Conservation (phyloP, 2,113 vertebrate species). For the Diadophis punctatus region DNA sequence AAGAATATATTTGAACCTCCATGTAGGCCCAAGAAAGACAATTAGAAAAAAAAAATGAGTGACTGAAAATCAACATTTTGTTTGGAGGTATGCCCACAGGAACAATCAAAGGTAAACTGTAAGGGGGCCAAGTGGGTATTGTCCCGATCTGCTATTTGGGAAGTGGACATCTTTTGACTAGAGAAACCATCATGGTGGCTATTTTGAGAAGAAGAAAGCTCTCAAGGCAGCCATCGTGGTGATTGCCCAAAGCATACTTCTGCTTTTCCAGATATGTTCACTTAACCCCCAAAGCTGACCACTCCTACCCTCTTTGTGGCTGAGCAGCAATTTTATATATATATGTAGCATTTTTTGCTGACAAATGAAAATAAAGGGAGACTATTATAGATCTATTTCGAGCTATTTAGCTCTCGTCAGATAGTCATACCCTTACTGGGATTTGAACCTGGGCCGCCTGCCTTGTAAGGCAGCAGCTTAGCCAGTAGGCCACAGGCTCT, state of each 20-base stretch:
- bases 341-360: no score
- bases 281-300: not conserved
- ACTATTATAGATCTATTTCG: no score
- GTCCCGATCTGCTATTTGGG: not conserved
- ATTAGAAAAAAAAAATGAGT: not conserved
- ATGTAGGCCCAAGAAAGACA: not conserved
- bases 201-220: not conserved
- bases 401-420: no score
- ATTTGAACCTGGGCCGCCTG: no score
- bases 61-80: not conserved
- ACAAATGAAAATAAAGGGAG: no score
- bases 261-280: not conserved
- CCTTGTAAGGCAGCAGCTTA: no score
- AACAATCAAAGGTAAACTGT: not conserved
- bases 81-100: not conserved
- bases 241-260: not conserved
- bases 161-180: not conserved
- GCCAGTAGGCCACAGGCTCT: no score
- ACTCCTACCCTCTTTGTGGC: not conserved
- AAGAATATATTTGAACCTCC: not conserved
- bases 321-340: not conserved
- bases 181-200: not conserved
- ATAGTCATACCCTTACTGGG: no score
- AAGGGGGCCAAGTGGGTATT: not conserved
- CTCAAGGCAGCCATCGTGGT: not conserved